A percentile compares a stretch with the other conserved stretches of the same genome.
Evolutionary conservation across 2,113 vertebrate species (phyloP).

Genomic region (Neogale vison): DNA sequence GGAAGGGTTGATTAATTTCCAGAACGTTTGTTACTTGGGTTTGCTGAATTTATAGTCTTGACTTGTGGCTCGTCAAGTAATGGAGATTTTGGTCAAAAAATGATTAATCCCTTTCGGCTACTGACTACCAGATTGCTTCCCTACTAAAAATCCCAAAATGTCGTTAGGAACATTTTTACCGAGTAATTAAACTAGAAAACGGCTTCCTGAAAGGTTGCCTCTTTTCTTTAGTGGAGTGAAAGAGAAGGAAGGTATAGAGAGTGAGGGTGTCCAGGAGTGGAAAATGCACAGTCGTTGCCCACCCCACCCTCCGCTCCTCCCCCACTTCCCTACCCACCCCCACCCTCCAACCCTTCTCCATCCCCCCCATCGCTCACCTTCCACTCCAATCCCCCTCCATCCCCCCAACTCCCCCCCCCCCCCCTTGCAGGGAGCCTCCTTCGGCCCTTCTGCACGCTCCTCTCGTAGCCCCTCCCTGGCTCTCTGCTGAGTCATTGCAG

Average conservation of each 20-base stretch:
- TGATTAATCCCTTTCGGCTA: background rate
- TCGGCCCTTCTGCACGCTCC: background rate
- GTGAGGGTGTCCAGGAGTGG: background rate
- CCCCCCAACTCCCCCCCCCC: fast-evolving
- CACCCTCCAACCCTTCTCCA: no score
- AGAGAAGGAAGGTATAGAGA: background rate
- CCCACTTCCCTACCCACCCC: no score
- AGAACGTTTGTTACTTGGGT: background rate
- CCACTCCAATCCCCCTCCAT: fast-evolving
- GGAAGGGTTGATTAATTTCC: background rate
- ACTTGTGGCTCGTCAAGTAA: background rate
- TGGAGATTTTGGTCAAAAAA: slow-evolving; percentile 23
- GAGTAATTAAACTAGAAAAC: background rate
- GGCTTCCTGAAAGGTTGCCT: background rate
- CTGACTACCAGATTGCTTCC: background rate
- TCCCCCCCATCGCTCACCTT: no score
- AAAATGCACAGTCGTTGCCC: background rate
- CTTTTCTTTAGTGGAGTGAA: background rate
- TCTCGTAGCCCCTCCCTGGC: background rate
- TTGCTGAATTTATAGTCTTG: background rate
- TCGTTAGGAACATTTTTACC: background rate
- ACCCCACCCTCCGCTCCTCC: fast-evolving
- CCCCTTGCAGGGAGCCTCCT: background rate
- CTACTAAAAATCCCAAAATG: background rate
- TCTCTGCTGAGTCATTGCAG: slow-evolving; percentile 76